Evolutionary conservation across 2,113 vertebrate species (phyloP), one percentile per base, ranked within the genome.

Genomic region (Myotis lucifugus): DNA sequence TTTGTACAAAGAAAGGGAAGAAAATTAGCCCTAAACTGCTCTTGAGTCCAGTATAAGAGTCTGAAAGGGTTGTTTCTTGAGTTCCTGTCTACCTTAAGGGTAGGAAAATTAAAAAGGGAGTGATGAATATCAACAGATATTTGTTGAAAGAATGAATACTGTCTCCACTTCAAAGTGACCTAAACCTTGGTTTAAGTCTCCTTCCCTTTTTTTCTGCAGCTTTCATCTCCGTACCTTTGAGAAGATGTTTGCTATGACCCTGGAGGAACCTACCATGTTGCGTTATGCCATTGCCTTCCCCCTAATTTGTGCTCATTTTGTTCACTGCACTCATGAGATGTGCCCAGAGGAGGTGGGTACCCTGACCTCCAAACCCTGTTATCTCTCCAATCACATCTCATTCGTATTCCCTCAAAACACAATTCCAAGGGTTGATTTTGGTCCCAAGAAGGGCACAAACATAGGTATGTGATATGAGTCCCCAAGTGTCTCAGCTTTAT

Each of bases 341-440:
- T 99, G 99, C 74, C 99, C 99, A 8, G 99, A 99, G 97, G 99
- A 99, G 99, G 99, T 99, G 97, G 97, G 98, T 98, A 17, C 64
- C 19, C 25, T 85, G 66, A 72, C n/a, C 50, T 29, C 92, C 32
- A 66, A 82, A 74, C 37, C 37, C 69, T 90, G 64, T 56, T 54
- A 23, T 48, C 73, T 90, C 67, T 84, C 32, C 77, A 84, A 85
- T 83, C 56, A 77, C 8, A 6, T 46, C 59, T 93, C 21, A 67
- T 64, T 46, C 40, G 21, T 94, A 37, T 25, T 83, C 42, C 37
- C 13, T 27, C 15, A 37, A 87, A 87, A 84, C 72, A 46, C 23
- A 84, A 40, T 67, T 50, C 19, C 18, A 85, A 78, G 34, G 10
- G 5, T 66, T 74, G 48, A 48, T 88, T 95, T 94, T 94, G 85